Percentiles rank a stretch among this genome's conserved stretches.
Conservation (phyloP, 2,888 invertebrate species). For the Vesta saturnalis region DNA sequence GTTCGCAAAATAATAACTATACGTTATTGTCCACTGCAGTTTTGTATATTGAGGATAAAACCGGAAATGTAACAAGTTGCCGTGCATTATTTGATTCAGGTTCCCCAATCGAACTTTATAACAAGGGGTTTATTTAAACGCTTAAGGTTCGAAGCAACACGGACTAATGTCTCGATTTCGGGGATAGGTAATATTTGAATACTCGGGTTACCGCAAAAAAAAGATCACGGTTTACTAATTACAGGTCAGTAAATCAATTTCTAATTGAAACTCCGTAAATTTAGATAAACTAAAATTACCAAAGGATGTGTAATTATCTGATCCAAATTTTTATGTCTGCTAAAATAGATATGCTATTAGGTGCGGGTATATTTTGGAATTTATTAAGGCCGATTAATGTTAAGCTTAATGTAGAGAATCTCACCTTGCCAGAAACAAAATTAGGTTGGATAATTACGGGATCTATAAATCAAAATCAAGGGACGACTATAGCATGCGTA, state of each 20-base stretch:
- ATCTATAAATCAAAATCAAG: neutral
- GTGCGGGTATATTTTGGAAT: slow-evolving; percentile 23
- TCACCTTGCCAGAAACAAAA: neutral
- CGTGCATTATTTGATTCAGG: neutral
- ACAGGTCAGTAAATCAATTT: neutral
- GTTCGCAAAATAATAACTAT: too few species aligned
- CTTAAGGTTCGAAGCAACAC: neutral
- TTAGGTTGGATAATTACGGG: neutral
- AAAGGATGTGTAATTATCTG: slow-evolving; percentile 22
- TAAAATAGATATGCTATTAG: slow-evolving; percentile 23
- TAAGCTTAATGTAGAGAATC: slow-evolving; percentile 3
- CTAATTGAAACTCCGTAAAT: neutral
- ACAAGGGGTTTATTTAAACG: neutral
- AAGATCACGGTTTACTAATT: neutral
- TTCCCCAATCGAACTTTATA: neutral
- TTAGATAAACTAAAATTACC: slow-evolving; percentile 10
- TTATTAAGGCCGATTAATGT: slow-evolving; percentile 17
- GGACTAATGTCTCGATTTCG: neutral
- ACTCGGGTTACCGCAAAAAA: neutral
- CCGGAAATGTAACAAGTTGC: neutral
- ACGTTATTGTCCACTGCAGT: too few species aligned
- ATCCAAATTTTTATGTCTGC: slow-evolving; percentile 12
- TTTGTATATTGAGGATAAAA: too few species aligned
- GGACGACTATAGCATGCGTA: neutral
- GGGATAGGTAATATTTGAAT: neutral